These are phyloP conservation scores for Catharus bicknelli DNA, from an alignment of 2,113 vertebrate genomes.

Conservation along the genomic window DNA sequence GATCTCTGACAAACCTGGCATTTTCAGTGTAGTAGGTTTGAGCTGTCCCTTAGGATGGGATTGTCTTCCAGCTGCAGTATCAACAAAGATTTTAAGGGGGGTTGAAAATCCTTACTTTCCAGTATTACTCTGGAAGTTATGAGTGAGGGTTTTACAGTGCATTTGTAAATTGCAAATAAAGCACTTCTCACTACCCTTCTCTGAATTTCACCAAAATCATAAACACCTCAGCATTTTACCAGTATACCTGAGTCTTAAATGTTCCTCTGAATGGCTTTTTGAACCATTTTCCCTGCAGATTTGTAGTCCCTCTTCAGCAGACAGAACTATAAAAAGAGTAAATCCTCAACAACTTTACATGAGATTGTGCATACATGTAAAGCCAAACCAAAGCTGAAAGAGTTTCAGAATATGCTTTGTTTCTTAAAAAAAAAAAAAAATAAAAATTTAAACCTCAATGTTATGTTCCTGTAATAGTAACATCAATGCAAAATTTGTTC, in stretches of 20 bases:
- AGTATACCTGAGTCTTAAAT: neutral
- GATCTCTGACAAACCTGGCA: neutral
- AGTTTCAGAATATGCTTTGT: neutral
- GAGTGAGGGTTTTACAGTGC: neutral
- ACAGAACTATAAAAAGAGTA: neutral
- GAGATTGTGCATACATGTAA: neutral
- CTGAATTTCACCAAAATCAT: neutral
- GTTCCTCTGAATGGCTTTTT: neutral
- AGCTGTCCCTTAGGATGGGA: neutral
- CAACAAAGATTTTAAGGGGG: neutral
- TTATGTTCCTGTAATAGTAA: neutral
- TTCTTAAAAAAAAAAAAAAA: neutral
- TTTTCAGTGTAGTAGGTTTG: neutral
- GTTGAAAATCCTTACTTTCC: neutral
- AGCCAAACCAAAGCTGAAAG: neutral
- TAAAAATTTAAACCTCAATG: neutral
- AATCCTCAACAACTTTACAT: neutral
- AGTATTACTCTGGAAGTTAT: neutral
- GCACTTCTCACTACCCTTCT: rapidly evolving
- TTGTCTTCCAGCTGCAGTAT: neutral
- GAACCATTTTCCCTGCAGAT: neutral
- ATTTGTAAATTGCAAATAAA: neutral
- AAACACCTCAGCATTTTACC: neutral
- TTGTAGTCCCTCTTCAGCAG: neutral
- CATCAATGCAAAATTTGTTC: neutral